Percentiles rank a stretch among this genome's conserved stretches.
Conservation (phyloP, 2,113 vertebrate species). For the Scomber japonicus region DNA sequence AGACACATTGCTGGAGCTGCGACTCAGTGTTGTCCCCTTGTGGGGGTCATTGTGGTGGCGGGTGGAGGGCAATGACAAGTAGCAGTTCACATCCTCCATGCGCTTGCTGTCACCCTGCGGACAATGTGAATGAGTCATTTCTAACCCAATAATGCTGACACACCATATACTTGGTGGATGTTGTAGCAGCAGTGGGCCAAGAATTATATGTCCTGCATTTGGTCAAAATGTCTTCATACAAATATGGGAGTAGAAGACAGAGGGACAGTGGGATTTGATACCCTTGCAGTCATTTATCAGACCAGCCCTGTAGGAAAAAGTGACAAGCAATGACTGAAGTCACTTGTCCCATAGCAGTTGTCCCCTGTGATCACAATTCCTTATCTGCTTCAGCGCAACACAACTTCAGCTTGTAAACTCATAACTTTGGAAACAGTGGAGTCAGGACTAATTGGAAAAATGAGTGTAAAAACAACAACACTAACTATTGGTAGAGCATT, state of each 20-base stretch:
- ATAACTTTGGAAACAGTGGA: conserved; percentile 12
- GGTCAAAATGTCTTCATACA: conserved; percentile 8
- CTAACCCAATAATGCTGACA: neutral
- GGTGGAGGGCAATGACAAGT: conserved; percentile 89
- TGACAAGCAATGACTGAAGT: conserved; percentile 25
- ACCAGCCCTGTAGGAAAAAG: neutral
- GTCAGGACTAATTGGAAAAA: conserved; percentile 3
- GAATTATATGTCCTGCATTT: conserved; percentile 6
- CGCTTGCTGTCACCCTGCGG: conserved; percentile 96
- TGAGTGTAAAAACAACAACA: neutral
- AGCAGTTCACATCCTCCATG: conserved; percentile 94
- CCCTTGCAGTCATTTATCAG: conserved; percentile 24
- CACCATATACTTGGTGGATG: neutral
- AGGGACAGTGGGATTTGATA: neutral
- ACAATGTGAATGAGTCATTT: neutral
- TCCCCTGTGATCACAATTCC: neutral
- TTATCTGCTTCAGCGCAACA: conserved; percentile 14
- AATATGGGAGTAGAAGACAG: neutral
- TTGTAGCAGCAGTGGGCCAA: neutral
- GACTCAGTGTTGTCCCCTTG: conserved; percentile 84
- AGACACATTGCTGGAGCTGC: conserved; percentile 86
- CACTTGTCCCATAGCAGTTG: neutral
- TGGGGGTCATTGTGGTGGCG: conserved; percentile 85
- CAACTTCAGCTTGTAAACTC: conserved; percentile 8
- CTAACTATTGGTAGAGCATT: neutral